Evolutionary conservation across 1,140 invertebrate genomes (phyloP).

Genomic region (Caenorhabditis latens): DNA sequence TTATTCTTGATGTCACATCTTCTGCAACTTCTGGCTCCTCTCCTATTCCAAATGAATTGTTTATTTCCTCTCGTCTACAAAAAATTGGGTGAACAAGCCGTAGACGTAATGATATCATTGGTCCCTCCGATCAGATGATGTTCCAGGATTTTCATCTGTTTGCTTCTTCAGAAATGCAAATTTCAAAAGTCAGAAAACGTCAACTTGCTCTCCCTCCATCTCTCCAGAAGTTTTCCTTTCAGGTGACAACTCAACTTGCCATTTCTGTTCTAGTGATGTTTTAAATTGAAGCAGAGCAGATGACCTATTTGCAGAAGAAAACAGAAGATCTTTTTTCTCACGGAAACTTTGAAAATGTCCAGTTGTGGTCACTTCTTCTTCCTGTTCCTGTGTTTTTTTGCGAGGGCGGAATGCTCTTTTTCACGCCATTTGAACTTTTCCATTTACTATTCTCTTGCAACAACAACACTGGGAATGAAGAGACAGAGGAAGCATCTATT

Average conservation of each 20-base stretch:
- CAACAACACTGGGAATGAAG: neutral
- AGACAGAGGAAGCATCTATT: neutral
- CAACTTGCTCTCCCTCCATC: too few species aligned
- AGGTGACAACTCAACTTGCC: conserved; percentile 15
- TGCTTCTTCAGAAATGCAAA: neutral
- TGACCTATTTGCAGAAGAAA: conserved; percentile 7
- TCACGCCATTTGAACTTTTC: conserved; percentile 42
- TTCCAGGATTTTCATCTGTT: neutral
- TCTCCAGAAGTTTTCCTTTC: neutral
- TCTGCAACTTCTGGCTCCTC: neutral
- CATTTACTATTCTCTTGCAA: conserved; percentile 8
- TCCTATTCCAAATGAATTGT: neutral
- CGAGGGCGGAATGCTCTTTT: conserved; percentile 14
- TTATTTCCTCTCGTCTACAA: neutral
- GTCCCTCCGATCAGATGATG: neutral
- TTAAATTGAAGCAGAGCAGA: neutral
- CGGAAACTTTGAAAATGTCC: conserved; percentile 14
- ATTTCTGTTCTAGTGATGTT: neutral
- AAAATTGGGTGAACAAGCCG: neutral
- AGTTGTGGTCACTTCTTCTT: neutral
- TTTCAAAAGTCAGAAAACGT: too few species aligned
- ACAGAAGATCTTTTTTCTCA: conserved; percentile 4
- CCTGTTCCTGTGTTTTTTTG: conserved; percentile 5
- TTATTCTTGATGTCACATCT: too few species aligned
- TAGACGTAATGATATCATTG: neutral